Evolutionary conservation across 2,888 invertebrate species (phyloP), one percentile per base, ranked within the genome.

Genomic region (Patella depressa): DNA sequence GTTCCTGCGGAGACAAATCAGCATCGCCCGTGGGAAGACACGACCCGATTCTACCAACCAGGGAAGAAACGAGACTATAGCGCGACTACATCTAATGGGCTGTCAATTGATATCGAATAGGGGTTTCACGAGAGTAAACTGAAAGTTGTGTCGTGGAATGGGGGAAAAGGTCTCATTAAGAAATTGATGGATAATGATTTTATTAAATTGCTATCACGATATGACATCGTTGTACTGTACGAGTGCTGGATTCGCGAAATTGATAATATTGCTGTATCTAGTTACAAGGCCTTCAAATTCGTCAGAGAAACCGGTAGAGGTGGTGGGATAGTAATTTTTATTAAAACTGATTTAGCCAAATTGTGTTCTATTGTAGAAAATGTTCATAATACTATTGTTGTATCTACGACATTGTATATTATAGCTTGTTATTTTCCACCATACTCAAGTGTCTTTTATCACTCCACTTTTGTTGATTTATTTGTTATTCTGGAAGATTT

Each of bases 181-280:
- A 65, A 65, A 65, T n/a, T 65, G 65, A 65, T 19, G 24, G 65
- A 65, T 19, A 65, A 65, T 19, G 65, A 65, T 19, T 65, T 65
- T 65, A 19, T 65, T n/a, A 65, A 65, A 19, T 65, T 65, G 5
- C n/a, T 65, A 19, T 19, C n/a, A 19, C n/a, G 24, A 65, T 65
- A 65, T 65, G 14, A 65, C 24, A 7, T 65, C 7, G 19, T 65
- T 12, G 9, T 65, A 65, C 14, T 65, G 24, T 65, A 65, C n/a
- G 65, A 65, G 24, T 65, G 65, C 14, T 65, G 65, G 65, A 65
- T n/a, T 19, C 9, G 24, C n/a, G n/a, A 65, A n/a, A n/a, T 19
- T 4, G 65, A 65, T 65, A 19, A 65, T 65, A 65, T 65, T n/a
- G n/a, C 11, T 19, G 9, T 65, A 19, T 9, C n/a, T 9, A 65